These are phyloP conservation scores for Drosophila neonasuta DNA, from an alignment of 2,888 invertebrate genomes.

Conservation along the genomic window DNA sequence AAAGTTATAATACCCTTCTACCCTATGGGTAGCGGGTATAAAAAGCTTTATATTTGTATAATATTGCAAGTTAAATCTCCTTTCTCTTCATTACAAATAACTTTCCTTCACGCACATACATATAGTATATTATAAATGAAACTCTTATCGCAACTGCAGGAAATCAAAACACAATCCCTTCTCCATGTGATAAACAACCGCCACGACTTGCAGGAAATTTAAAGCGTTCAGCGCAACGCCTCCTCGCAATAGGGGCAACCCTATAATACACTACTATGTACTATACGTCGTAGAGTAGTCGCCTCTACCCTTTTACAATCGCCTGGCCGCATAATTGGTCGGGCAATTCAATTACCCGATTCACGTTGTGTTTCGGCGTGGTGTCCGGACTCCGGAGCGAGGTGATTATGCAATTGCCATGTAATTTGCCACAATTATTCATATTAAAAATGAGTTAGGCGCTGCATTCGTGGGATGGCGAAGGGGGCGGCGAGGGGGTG, in stretches of 20 bases:
- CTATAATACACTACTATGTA: neutral
- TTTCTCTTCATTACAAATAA: neutral
- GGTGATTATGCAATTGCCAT: constrained; percentile 79
- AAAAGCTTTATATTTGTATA: too few species aligned
- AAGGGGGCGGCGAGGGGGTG: neutral
- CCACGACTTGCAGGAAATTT: constrained; percentile 50
- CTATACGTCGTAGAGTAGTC: neutral
- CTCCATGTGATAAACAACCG: neutral
- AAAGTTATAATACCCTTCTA: too few species aligned
- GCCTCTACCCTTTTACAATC: constrained; percentile 12
- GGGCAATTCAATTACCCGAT: constrained; percentile 69
- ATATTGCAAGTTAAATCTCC: neutral
- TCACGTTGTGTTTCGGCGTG: constrained; percentile 10
- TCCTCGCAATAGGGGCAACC: neutral
- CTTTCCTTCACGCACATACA: neutral
- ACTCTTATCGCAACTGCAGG: neutral
- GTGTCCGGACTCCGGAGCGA: constrained; percentile 25
- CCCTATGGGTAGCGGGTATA: too few species aligned
- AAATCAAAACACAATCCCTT: neutral
- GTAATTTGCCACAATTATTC: constrained; percentile 82
- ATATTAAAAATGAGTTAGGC: constrained; percentile 76
- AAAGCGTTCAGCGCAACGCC: constrained; percentile 52
- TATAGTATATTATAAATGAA: neutral
- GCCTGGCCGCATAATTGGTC: constrained; percentile 58
- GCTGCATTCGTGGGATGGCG: neutral